phyloP scores from a whole-genome alignment of 2,113 vertebrate species.

The Ranitomeya imitator region DNA sequence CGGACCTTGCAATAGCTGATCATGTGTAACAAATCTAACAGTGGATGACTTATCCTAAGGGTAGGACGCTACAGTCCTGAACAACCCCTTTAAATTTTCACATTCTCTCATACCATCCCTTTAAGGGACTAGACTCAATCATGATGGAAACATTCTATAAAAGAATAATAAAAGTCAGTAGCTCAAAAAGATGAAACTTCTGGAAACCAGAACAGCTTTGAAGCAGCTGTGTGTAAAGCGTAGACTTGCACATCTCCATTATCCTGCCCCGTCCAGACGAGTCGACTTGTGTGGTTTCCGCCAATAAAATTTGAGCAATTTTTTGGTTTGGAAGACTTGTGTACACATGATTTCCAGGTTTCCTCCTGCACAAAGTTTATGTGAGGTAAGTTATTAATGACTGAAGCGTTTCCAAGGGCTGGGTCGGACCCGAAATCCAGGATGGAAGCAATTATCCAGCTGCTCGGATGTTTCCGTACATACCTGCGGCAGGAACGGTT shows the following conservation, averaged over 20 bases:
- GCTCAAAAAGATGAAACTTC: not conserved
- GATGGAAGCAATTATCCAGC: slow-evolving; percentile 26
- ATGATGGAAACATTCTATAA: not conserved
- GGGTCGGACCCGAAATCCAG: not conserved
- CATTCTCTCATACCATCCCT: not conserved
- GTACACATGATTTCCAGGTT: slow-evolving; percentile 6
- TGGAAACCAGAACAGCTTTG: slow-evolving; percentile 16
- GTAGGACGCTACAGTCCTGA: not conserved
- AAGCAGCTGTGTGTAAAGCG: not conserved
- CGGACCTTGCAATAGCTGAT: too few species aligned
- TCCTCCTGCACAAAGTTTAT: slow-evolving; percentile 27
- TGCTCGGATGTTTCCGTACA: not conserved
- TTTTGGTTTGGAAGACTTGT: not conserved
- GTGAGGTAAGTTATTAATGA: slow-evolving; percentile 12
- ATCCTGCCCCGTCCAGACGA: not conserved
- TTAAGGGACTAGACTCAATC: not conserved
- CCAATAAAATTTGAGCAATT: slow-evolving; percentile 22
- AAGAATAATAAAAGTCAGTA: slow-evolving; percentile 3
- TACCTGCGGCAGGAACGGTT: slow-evolving; percentile 21
- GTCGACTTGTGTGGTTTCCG: slow-evolving; percentile 15
- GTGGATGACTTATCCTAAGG: too few species aligned
- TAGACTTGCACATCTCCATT: not conserved
- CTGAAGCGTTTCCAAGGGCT: not conserved
- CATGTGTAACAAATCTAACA: too few species aligned
- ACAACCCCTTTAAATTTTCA: not conserved